Conservation (phyloP, 2,113 vertebrate species). For the Poeciliopsis turrubarensis region DNA sequence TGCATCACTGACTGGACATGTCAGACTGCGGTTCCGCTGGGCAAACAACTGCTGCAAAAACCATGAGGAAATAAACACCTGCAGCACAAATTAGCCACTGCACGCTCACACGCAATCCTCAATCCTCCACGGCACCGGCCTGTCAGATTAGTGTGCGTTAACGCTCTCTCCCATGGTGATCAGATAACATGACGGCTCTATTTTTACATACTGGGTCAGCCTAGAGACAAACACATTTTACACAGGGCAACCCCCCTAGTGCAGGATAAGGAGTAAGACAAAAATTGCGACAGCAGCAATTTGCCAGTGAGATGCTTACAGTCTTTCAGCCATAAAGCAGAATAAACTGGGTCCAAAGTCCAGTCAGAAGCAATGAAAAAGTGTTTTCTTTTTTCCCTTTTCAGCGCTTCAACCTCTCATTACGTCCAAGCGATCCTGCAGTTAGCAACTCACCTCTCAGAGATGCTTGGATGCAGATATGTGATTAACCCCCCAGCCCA, state of each 20-base stretch:
- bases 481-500: neutral
- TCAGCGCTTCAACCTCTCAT: neutral
- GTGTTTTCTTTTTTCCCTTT: neutral
- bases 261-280: neutral
- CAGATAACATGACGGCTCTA: constrained; percentile 76
- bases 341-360: constrained; percentile 45
- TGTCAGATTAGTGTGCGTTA: constrained; percentile 72
- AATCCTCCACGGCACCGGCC: constrained; percentile 54
- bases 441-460: neutral
- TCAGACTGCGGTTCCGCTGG: neutral
- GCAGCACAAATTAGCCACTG: constrained; percentile 12
- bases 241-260: constrained; percentile 17
- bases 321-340: constrained; percentile 15
- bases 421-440: neutral
- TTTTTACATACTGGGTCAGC: constrained; percentile 77
- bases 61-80: constrained; percentile 11
- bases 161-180: constrained; percentile 72
- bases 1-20: neutral
- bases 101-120: constrained; percentile 37
- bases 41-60: neutral
- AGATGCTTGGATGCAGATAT: constrained; percentile 12
- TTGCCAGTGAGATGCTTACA: neutral
- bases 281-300: constrained; percentile 5
- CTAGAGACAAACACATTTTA: constrained; percentile 44
- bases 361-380: constrained; percentile 22